A percentile compares a stretch with the other conserved stretches of the same genome.
These are phyloP conservation scores for Nipponacmea schrenckii DNA, from an alignment of 2,888 invertebrate species.

Conservation along the genomic window DNA sequence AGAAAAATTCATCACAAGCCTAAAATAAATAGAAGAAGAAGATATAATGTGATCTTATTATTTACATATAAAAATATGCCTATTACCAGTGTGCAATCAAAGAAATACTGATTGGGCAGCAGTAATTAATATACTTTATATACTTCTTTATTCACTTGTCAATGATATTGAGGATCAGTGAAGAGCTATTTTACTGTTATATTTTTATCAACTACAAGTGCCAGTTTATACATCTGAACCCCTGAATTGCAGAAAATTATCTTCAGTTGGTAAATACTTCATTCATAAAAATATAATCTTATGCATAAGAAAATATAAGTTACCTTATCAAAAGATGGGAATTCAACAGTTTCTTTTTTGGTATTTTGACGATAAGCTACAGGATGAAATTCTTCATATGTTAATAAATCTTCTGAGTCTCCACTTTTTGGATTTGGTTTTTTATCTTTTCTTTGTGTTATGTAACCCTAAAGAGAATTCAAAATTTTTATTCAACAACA, in stretches of 20 bases:
- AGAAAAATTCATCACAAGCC: constrained; percentile 96
- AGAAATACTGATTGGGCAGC: too few species aligned
- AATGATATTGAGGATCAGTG: too few species aligned
- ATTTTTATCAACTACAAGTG: too few species aligned
- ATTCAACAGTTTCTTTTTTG: constrained; percentile 74
- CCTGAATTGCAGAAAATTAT: too few species aligned
- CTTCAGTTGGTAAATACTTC: too few species aligned
- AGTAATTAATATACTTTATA: too few species aligned
- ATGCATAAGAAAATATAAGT: too few species aligned
- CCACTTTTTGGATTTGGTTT: constrained; percentile 67
- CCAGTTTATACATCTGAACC: too few species aligned
- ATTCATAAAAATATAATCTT: too few species aligned
- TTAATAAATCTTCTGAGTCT: constrained; percentile 53
- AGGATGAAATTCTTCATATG: constrained; percentile 94
- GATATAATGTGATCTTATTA: not conserved
- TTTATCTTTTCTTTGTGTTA: constrained; percentile 85
- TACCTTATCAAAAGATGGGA: constrained; percentile 80
- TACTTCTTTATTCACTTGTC: too few species aligned
- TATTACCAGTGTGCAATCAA: too few species aligned
- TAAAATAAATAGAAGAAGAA: constrained; percentile 42
- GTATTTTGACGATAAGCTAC: constrained; percentile 81
- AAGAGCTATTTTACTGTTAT: too few species aligned
- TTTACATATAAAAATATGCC: not conserved
- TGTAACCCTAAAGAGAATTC: constrained; percentile 75
- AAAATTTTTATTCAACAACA: not conserved